Percentiles rank a stretch among this genome's conserved stretches.
phyloP scores from a whole-genome alignment of 64 coral and sea anemone genomes.

The Pachyseris speciosa region DNA sequence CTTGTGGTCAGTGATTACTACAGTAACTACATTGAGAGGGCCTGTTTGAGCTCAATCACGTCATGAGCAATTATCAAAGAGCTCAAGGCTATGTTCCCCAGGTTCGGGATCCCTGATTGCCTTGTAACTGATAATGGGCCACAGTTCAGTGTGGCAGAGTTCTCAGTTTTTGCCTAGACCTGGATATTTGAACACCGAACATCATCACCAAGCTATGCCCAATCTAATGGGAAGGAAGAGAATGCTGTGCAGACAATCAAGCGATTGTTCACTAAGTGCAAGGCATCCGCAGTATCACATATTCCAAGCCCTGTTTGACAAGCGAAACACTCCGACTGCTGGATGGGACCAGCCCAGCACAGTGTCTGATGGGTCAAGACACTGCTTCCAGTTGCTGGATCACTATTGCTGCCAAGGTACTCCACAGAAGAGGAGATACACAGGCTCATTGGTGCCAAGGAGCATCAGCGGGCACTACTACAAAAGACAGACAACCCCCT shows the following conservation, averaged over 20 bases:
- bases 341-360: not conserved
- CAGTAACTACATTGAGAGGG: not conserved
- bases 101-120: not conserved
- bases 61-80: not conserved
- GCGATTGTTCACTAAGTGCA: constrained; percentile 19
- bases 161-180: not conserved
- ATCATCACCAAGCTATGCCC: constrained; percentile 3
- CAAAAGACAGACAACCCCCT: not conserved
- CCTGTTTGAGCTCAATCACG: not conserved
- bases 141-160: not conserved
- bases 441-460: not conserved
- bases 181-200: not conserved
- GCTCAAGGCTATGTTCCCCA: not conserved
- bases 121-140: constrained; percentile 7
- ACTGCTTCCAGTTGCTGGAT: not conserved
- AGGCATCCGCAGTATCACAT: not conserved
- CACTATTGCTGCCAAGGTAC: not conserved
- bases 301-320: not conserved
- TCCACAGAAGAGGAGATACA: not conserved
- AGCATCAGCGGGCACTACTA: not conserved
- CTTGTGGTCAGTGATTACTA: constrained; percentile 21
- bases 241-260: not conserved
- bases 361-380: constrained; percentile 5
- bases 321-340: not conserved
- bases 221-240: not conserved